Percentiles rank a stretch among this genome's conserved stretches.
Conservation (phyloP, 2,888 invertebrate species). For the Acanthococcus lagerstroemiae region DNA sequence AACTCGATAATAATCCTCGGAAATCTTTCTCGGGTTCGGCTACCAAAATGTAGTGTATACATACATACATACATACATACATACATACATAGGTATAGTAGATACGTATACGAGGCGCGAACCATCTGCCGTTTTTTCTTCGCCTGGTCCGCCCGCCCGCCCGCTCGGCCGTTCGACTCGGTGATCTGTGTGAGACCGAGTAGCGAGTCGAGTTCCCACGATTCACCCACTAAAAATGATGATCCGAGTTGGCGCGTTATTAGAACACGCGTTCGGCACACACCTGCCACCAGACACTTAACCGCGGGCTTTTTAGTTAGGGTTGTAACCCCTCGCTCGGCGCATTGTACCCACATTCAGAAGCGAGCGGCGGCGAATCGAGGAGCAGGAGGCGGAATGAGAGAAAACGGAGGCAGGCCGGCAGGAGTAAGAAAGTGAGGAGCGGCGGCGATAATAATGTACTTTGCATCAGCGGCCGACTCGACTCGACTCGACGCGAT, state of each 20-base stretch:
- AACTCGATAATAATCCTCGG: no score
- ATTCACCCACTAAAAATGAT: conserved; percentile 27
- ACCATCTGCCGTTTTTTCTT: conserved; percentile 26
- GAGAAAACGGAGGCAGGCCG: no score
- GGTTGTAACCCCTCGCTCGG: conserved; percentile 5
- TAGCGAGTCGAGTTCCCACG: conserved; percentile 18
- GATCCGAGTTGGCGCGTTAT: conserved; percentile 8
- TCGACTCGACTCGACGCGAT: no score
- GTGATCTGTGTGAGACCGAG: conserved; percentile 19
- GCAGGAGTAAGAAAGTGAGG: no score
- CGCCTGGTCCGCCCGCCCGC: not conserved
- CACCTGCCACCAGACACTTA: conserved; percentile 25
- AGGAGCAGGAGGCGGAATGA: no score
- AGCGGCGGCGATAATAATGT: no score
- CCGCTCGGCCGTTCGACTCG: not conserved
- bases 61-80: not conserved
- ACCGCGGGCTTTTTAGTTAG: not conserved
- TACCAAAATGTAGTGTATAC: no score
- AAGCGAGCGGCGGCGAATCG: no score
- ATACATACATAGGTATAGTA: not conserved
- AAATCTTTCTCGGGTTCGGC: no score
- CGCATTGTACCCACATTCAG: no score
- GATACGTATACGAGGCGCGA: not conserved
- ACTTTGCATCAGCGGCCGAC: no score
- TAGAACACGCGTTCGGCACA: conserved; percentile 31